Percentiles rank a stretch among this genome's conserved stretches.
Conservation (phyloP, 2,888 invertebrate genomes). For the Mythimna impura region DNA sequence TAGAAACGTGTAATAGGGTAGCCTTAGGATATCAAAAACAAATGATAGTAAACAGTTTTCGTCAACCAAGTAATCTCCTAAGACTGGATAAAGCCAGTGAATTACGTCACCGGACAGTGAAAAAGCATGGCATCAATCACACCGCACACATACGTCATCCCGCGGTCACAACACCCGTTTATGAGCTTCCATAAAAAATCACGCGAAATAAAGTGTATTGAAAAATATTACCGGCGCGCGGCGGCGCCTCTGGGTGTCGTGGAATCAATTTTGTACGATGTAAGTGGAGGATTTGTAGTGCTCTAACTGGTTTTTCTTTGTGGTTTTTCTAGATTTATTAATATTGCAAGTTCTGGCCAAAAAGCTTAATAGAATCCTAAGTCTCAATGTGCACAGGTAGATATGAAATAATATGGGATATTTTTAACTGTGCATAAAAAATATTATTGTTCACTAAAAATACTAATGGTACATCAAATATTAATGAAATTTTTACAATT, state of each 20-base stretch:
- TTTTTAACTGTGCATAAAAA: no score
- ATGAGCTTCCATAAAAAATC: constrained; percentile 60
- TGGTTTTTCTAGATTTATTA: constrained; percentile 18
- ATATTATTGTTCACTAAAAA: no score
- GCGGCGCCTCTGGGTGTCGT: constrained; percentile 12
- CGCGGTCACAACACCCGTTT: constrained; percentile 53
- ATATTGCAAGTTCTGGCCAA: neutral
- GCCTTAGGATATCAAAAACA: constrained; percentile 5
- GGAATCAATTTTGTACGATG: constrained; percentile 43
- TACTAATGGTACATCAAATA: no score
- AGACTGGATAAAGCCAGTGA: constrained; percentile 50
- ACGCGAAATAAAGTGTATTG: constrained; percentile 56
- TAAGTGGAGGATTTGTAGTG: constrained; percentile 26
- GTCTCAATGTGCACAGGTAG: no score
- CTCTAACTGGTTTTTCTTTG: constrained; percentile 7
- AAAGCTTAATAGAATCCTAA: no score
- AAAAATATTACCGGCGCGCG: constrained; percentile 56
- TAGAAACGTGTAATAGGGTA: no score
- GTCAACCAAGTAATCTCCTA: constrained; percentile 31
- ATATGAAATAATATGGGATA: no score
- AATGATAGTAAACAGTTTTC: constrained; percentile 32
- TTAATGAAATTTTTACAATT: no score
- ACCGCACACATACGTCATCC: constrained; percentile 51
- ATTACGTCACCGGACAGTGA: constrained; percentile 54
- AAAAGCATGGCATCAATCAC: constrained; percentile 56